Base-by-base conservation (phyloP, 1,140 invertebrate genomes). In the Aphelenchoides avenae region DNA sequence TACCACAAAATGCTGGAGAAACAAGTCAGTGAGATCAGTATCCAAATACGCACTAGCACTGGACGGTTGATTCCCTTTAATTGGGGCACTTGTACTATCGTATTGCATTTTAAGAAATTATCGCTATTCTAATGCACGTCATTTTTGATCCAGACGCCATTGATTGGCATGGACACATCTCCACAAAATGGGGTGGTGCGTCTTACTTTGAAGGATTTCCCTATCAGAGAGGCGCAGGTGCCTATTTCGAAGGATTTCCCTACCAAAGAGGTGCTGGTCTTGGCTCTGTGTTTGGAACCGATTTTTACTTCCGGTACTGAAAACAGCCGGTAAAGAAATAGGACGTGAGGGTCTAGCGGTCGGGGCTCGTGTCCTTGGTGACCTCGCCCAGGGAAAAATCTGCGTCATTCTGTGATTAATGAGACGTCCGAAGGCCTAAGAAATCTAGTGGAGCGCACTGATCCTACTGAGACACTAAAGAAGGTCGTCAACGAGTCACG, bases 1-100 rank as follows among this genome's bases (percentile, higher is more conserved):
- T 52, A 52, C 31, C 27, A 52, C 20, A 11, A 29, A 7, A 11
- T 52, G 7, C 47, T 52, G 15, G 18, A 11, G 11, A 52, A 52
- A 53, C 13, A 52, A 52, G 27, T 52, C 18, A 20, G 9, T 9
- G 50, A 52, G 26, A 52, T 52, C 15, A 11, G 6, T 11, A 29
- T 52, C 9, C 47, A 53, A 51, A 52, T 52, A 7, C 27, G 27
- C 9, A 55, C 41, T 20, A 43, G 41, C 30, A 43, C 7, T 15
- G 41, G 41, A 6, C 18, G 41, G 30, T 43, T 43, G 30, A 15
- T 43, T 6, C 41, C 41, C 9, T 43, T 43, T 43, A 7, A 6
- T 43, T 43, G 15, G 7, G 41, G 41, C 9, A 26, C 18, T 11
- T 7, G 7, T 15, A 43, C 30, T 7, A 11, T 43, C 7, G 7